Percentiles rank a stretch among this genome's conserved stretches.
phyloP scores from a whole-genome alignment of 2,888 invertebrate species.

The Troides helena region DNA sequence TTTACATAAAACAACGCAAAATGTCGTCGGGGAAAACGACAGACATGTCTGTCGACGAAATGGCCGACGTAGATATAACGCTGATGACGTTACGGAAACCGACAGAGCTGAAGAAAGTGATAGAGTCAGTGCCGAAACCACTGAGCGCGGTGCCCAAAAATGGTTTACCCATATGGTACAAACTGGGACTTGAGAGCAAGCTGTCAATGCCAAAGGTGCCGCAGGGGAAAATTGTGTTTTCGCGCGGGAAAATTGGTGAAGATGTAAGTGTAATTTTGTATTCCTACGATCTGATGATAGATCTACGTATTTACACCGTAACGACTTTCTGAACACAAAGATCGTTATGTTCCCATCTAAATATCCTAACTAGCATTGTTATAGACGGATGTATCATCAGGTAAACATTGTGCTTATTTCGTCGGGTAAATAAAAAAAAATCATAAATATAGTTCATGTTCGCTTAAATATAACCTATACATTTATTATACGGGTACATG shows the following conservation, averaged over 20 bases:
- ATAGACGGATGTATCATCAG: no score
- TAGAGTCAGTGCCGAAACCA: slow-evolving; percentile 72
- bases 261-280: slow-evolving; percentile 59
- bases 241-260: slow-evolving; percentile 76
- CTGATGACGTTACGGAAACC: slow-evolving; percentile 71
- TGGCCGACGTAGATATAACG: slow-evolving; percentile 55
- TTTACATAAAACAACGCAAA: slow-evolving; percentile 35
- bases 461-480: no score
- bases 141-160: slow-evolving; percentile 68
- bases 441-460: no score
- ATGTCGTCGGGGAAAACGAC: slow-evolving; percentile 46
- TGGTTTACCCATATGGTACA: slow-evolving; percentile 77
- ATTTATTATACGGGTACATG: no score
- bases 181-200: slow-evolving; percentile 75
- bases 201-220: slow-evolving; percentile 78
- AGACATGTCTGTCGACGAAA: slow-evolving; percentile 48
- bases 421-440: no score
- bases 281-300: background rate
- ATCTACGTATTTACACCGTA: background rate
- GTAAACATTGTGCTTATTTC: no score
- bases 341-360: no score
- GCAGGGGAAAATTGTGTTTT: slow-evolving; percentile 68
- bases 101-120: slow-evolving; percentile 69
- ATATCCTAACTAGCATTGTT: no score
- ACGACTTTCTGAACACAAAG: background rate